Evolutionary conservation across 2,797 vertebrate species (phyloP), one percentile per base, ranked within the genome.

Genomic region (Cossypha dichroa): DNA sequence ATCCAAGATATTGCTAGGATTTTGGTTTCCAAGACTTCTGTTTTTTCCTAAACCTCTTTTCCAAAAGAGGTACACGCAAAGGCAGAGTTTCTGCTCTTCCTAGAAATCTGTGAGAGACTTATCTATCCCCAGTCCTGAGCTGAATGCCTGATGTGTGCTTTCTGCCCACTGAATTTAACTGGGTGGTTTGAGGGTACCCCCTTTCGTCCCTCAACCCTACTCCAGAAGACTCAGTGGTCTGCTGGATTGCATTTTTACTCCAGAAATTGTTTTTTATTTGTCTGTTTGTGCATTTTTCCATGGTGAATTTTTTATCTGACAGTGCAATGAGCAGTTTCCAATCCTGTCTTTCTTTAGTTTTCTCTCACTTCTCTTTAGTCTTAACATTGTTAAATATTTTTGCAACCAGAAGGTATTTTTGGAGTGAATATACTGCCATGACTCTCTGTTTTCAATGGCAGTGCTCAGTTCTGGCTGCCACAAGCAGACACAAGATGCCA

Each of bases 341-440:
- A 80, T n/a, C 34, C 72, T 75, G 81, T 76, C 81, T 96, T 95
- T 94, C 80, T 96, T 93, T 92, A 82, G 67, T 89, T 95, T 95
- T 84, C 81, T 92, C 81, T 95, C 86, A 23, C 72, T 95, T 78
- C 75, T 95, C 72, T 94, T 90, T 87, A 95, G 90, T 87, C 88
- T 92, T 87, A 93, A 95, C 92, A 87, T 93, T 93, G 93, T 96
- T 95, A 97, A 96, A 95, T 94, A 93, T 94, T 96, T 97, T 94
- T 92, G 86, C 87, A 96, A 96, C 95, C 96, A 94, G 94, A 96
- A 97, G 92, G 94, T 94, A 97, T 97, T 96, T 96, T 92, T 97
- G 93, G 92, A 97, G 95, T 87, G 93, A 85, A 68, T 94, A 79
- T 70, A 85, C 91, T 95, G 91, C 94, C 91, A 94, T 96, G 92